These are phyloP conservation scores for Periophthalmus modestus DNA, from an alignment of 2,113 vertebrate genomes.

Conservation along the genomic window DNA sequence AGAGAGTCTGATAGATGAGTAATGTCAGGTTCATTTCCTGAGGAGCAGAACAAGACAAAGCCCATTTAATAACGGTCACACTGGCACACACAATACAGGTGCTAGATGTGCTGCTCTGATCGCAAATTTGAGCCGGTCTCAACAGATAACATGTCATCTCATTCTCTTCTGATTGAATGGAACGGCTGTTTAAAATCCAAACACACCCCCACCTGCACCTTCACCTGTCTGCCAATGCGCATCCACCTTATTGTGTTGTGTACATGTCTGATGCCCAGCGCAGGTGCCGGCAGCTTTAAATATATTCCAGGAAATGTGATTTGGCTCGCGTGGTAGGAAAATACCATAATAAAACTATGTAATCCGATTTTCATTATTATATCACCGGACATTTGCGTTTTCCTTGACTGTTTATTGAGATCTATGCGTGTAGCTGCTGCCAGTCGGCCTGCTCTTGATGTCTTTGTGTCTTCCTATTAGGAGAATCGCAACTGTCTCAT, in stretches of 20 bases:
- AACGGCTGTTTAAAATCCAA: slow-evolving; percentile 53
- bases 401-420: slow-evolving; percentile 56
- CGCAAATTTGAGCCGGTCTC: slow-evolving; percentile 38
- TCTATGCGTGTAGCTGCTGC: slow-evolving; percentile 44
- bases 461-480: slow-evolving; percentile 31
- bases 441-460: slow-evolving; percentile 10
- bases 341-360: slow-evolving; percentile 58
- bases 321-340: slow-evolving; percentile 60
- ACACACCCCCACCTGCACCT: neutral
- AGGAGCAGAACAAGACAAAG: slow-evolving; percentile 59
- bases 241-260: slow-evolving; percentile 1
- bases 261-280: slow-evolving; percentile 12
- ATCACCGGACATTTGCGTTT: slow-evolving; percentile 62
- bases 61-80: slow-evolving; percentile 60
- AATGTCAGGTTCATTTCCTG: slow-evolving; percentile 70
- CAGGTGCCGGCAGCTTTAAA: slow-evolving; percentile 58
- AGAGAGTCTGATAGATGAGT: slow-evolving; percentile 59
- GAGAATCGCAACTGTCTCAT: slow-evolving; percentile 22
- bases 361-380: slow-evolving; percentile 63
- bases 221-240: slow-evolving; percentile 9
- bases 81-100: slow-evolving; percentile 22
- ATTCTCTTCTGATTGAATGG: slow-evolving; percentile 52
- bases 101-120: slow-evolving; percentile 38
- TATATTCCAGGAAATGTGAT: slow-evolving; percentile 61
- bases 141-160: slow-evolving; percentile 58